phyloP scores from a whole-genome alignment of 1,140 invertebrate genomes.

The Atta cephalotes region DNA sequence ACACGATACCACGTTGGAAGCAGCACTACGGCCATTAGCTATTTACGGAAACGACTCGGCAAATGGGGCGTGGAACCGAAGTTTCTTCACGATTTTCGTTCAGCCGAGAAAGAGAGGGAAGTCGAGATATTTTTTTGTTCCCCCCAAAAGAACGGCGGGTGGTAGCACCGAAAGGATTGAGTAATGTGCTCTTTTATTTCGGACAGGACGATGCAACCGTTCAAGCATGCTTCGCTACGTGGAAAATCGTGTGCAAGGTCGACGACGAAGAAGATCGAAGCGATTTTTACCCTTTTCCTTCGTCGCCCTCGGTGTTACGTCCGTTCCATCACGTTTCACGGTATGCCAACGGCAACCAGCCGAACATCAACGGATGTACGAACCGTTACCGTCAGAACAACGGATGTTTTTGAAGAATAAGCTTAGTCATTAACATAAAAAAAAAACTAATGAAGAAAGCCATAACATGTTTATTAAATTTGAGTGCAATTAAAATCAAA shows the following conservation, averaged over 20 bases:
- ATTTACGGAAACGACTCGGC: conserved; percentile 81
- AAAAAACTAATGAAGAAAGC: background rate
- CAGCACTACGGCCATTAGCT: conserved; percentile 79
- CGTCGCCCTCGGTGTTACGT: conserved; percentile 26
- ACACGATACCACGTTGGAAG: conserved; percentile 78
- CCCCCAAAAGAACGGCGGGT: conserved; percentile 27
- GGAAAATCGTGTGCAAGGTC: conserved; percentile 73
- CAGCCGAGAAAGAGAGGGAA: conserved; percentile 72
- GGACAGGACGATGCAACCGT: conserved; percentile 62
- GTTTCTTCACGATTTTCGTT: conserved; percentile 76
- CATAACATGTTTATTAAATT: background rate
- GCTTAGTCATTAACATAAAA: background rate
- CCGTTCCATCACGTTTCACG: conserved; percentile 46
- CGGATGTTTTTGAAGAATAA: background rate
- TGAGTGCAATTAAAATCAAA: background rate
- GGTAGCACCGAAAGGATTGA: conserved; percentile 73
- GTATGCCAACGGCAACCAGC: conserved; percentile 1
- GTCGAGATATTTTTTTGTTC: conserved; percentile 36
- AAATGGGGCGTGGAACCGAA: conserved; percentile 79
- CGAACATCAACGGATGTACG: conserved; percentile 19
- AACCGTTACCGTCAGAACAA: background rate
- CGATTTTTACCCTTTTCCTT: conserved; percentile 50
- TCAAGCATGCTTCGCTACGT: conserved; percentile 59
- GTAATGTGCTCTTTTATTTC: conserved; percentile 67
- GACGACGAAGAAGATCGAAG: conserved; percentile 51